A percentile compares a stretch with the other conserved stretches of the same genome.
phyloP scores from a whole-genome alignment of 2,797 vertebrate species.

The Gouania willdenowi region DNA sequence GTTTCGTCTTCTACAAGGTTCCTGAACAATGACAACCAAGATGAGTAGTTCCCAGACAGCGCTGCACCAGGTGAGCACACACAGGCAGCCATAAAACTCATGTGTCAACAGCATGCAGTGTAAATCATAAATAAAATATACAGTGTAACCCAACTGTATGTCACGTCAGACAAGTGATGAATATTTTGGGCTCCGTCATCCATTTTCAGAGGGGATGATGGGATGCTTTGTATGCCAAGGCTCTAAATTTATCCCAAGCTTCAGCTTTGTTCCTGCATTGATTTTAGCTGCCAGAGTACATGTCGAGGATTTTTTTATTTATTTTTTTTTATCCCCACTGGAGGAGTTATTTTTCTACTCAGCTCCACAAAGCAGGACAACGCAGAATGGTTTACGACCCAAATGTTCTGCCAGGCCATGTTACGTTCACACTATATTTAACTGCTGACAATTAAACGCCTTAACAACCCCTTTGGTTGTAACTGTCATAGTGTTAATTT shows the following conservation, averaged over 20 bases:
- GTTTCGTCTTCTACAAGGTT: conserved; percentile 28
- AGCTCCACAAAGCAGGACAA: conserved; percentile 29
- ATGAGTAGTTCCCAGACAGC: neutral
- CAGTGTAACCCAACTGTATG: neutral
- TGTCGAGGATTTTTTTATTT: conserved; percentile 43
- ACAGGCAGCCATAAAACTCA: neutral
- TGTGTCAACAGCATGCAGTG: neutral
- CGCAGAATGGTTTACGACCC: conserved; percentile 45
- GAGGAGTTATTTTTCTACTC: conserved; percentile 39
- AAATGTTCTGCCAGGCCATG: conserved; percentile 28
- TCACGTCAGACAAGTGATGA: conserved; percentile 5
- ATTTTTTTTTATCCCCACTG: too few species aligned
- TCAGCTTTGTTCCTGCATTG: conserved; percentile 33
- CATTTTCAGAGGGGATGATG: conserved; percentile 4
- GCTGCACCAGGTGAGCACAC: neutral
- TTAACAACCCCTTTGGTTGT: conserved; percentile 37
- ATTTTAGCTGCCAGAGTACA: conserved; percentile 31
- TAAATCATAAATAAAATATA: neutral
- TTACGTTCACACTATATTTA: conserved; percentile 48
- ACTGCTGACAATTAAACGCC: conserved; percentile 48
- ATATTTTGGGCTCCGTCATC: neutral
- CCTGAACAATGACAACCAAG: neutral
- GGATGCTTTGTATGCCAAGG: conserved; percentile 6
- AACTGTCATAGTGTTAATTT: conserved; percentile 50
- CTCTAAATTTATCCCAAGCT: conserved; percentile 32